Evolutionary conservation across 2,113 vertebrate species (phyloP).

Genomic region (Tauraco erythrolophus): DNA sequence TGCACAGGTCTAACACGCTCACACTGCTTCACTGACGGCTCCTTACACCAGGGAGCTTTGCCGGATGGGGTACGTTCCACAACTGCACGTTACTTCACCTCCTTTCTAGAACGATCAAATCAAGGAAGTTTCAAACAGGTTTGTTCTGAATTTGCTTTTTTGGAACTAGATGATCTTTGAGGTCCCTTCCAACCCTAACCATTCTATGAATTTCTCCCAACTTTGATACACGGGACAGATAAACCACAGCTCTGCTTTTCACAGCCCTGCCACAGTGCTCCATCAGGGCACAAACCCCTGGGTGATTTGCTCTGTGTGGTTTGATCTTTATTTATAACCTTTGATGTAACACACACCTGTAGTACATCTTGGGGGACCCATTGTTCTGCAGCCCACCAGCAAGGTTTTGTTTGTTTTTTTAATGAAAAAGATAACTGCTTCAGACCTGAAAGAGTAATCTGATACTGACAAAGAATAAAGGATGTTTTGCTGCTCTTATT

Average conservation of each 20-base stretch:
- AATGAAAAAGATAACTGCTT: not conserved
- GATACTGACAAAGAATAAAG: not conserved
- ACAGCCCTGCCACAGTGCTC: too few relatives aligned
- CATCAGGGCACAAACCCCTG: not conserved
- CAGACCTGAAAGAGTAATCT: not conserved
- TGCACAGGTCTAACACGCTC: rapidly evolving
- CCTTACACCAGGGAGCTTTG: not conserved
- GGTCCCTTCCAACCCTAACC: too few relatives aligned
- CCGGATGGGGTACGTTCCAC: rapidly evolving
- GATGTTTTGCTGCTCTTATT: not conserved
- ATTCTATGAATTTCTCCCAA: too few relatives aligned
- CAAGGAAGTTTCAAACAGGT: not conserved
- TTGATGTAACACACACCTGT: too few relatives aligned
- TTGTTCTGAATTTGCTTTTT: too few relatives aligned
- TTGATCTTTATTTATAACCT: not conserved
- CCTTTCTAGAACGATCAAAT: not conserved
- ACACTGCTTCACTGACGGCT: not conserved
- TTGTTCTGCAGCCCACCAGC: not conserved
- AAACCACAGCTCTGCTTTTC: not conserved
- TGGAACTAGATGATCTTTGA: too few relatives aligned
- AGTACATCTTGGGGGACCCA: rapidly evolving
- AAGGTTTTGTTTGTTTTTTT: too few relatives aligned
- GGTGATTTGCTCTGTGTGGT: not conserved
- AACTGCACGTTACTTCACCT: rapidly evolving
- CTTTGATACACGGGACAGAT: not conserved